These are phyloP conservation scores for Accipiter virgatus DNA, from an alignment of 2,113 vertebrate genomes.

Conservation along the genomic window DNA sequence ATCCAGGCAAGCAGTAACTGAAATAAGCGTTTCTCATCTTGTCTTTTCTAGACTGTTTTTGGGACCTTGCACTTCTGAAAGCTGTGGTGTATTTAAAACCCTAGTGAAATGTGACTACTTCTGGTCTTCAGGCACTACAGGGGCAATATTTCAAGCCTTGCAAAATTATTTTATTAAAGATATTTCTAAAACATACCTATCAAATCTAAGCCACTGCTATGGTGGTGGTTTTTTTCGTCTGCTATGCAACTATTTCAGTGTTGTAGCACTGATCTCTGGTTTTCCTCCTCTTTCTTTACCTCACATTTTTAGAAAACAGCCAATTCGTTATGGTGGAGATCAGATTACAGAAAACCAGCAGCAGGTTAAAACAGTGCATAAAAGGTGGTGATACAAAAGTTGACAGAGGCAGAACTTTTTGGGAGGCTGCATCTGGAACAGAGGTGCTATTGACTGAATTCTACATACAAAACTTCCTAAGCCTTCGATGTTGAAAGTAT, in stretches of 20 bases:
- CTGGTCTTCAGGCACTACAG: background rate
- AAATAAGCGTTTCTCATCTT: background rate
- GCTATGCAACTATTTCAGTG: background rate
- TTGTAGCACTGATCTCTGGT: background rate
- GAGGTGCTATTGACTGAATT: background rate
- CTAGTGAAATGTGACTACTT: background rate
- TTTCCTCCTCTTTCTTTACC: background rate
- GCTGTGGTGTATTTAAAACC: background rate
- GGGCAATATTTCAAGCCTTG: background rate
- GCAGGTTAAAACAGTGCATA: background rate
- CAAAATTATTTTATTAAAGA: background rate
- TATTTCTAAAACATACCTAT: background rate
- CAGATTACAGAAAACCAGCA: background rate
- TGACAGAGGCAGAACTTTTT: background rate
- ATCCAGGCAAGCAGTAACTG: background rate
- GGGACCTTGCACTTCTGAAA: background rate
- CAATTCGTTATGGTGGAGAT: background rate
- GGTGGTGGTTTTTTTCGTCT: background rate
- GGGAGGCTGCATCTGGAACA: background rate
- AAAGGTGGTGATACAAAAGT: background rate
- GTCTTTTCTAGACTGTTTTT: background rate
- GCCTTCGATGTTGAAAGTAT: fast-evolving
- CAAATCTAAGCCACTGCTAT: background rate
- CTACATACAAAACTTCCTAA: background rate
- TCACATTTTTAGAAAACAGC: background rate